These are phyloP conservation scores for Epinotia bilunana DNA, from an alignment of 2,888 invertebrate genomes.

Conservation along the genomic window DNA sequence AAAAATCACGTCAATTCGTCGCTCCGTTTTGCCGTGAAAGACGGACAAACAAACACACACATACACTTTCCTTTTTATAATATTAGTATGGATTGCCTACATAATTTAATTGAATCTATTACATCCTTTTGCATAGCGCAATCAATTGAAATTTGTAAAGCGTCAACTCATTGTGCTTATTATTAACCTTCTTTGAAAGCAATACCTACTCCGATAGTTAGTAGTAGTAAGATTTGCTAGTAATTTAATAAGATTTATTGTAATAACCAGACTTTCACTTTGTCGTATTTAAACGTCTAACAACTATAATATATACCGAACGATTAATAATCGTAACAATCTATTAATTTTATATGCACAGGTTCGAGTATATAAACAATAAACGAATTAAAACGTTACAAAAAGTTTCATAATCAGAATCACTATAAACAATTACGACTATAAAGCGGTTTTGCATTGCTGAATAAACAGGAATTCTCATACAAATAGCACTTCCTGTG, in stretches of 20 bases:
- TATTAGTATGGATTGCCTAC: too few relatives aligned
- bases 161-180: too few relatives aligned
- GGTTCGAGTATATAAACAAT: background rate
- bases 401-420: background rate
- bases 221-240: background rate
- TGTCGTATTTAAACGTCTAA: background rate
- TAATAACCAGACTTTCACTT: background rate
- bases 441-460: conserved; percentile 18
- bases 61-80: too few relatives aligned
- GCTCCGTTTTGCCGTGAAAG: too few relatives aligned
- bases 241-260: background rate
- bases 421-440: background rate
- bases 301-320: background rate
- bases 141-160: too few relatives aligned
- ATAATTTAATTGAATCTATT: too few relatives aligned
- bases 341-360: background rate
- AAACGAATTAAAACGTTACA: background rate
- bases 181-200: too few relatives aligned
- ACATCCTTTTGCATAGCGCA: too few relatives aligned
- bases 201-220: background rate
- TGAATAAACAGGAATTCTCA: conserved; percentile 43
- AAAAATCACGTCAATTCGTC: too few relatives aligned
- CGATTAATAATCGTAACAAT: background rate
- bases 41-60: too few relatives aligned
- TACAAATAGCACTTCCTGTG: conserved; percentile 50